A percentile compares a stretch with the other conserved stretches of the same genome.
Conservation (phyloP, 1,140 invertebrate genomes). For the Lepidurus packardi region DNA sequence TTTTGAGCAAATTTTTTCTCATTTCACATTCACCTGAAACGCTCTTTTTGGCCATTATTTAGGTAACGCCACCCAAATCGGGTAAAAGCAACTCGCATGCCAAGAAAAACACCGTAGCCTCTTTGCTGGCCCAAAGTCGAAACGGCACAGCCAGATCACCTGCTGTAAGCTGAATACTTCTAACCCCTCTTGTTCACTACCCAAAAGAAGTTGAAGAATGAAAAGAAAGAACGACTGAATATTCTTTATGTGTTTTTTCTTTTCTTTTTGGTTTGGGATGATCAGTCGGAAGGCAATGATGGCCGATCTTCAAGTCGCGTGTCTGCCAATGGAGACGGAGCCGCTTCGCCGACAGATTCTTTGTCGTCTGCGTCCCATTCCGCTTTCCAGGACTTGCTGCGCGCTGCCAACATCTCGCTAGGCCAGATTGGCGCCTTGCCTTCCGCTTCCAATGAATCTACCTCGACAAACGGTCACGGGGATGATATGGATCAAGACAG, state of each 20-base stretch:
- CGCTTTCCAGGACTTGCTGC: slow-evolving; percentile 33
- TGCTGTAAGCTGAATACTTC: neutral
- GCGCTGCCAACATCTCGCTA: slow-evolving; percentile 32
- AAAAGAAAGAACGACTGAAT: too few species aligned
- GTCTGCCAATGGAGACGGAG: neutral
- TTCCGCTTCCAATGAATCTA: slow-evolving; percentile 22
- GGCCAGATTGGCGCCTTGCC: slow-evolving; percentile 28
- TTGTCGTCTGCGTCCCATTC: slow-evolving; percentile 17
- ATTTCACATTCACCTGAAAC: too few species aligned
- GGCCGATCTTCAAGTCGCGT: slow-evolving; percentile 1
- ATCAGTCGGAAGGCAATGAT: slow-evolving; percentile 8
- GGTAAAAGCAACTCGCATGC: slow-evolving; percentile 44
- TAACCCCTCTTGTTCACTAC: neutral
- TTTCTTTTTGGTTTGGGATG: neutral
- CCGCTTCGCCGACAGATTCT: neutral
- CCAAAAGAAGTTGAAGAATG: too few species aligned
- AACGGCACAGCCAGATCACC: slow-evolving; percentile 22
- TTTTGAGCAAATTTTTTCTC: too few species aligned
- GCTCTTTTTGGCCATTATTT: neutral
- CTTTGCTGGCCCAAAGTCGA: slow-evolving; percentile 71
- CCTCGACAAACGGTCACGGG: neutral
- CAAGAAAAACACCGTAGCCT: slow-evolving; percentile 86
- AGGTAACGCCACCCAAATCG: slow-evolving; percentile 2
- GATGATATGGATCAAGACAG: slow-evolving; percentile 44
- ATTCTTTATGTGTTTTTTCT: neutral